phyloP scores from a whole-genome alignment of 2,888 invertebrate species.

The Cremastinae sp. region DNA sequence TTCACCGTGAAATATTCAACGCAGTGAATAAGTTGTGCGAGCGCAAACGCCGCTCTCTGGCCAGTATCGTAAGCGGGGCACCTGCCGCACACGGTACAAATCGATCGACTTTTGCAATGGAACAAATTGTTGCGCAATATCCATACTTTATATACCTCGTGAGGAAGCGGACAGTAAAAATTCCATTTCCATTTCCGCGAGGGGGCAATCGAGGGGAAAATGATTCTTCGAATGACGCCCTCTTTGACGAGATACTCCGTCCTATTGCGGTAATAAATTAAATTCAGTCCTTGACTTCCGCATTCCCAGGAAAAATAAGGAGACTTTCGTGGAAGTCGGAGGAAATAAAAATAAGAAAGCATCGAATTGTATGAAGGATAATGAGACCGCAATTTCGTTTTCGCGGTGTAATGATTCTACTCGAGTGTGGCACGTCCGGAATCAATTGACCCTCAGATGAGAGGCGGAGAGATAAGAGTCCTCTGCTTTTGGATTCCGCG shows the following conservation, averaged over 20 bases:
- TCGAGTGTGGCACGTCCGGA: constrained; percentile 42
- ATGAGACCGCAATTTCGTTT: constrained; percentile 42
- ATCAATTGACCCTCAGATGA: constrained; percentile 54
- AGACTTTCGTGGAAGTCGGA: constrained; percentile 3
- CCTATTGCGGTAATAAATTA: no score
- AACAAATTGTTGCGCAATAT: constrained; percentile 1
- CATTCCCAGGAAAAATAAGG: constrained; percentile 4
- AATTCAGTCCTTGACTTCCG: not conserved
- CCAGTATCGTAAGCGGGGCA: not conserved
- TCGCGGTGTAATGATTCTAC: constrained; percentile 22
- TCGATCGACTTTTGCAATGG: constrained; percentile 21
- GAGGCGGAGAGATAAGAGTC: constrained; percentile 46
- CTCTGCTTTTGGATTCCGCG: constrained; percentile 43
- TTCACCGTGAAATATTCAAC: constrained; percentile 56
- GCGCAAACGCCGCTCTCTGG: constrained; percentile 14
- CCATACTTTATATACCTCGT: not conserved
- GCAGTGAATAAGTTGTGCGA: constrained; percentile 54
- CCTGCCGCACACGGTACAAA: constrained; percentile 27
- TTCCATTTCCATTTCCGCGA: not conserved
- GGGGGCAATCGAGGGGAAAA: not conserved
- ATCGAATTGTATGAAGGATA: constrained; percentile 26
- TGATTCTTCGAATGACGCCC: no score
- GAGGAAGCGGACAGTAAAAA: not conserved
- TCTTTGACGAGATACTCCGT: no score
- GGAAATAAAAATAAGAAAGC: constrained; percentile 9